Evolutionary conservation across 2,797 vertebrate genomes (phyloP).

Genomic region (Tiaroga cobitis): DNA sequence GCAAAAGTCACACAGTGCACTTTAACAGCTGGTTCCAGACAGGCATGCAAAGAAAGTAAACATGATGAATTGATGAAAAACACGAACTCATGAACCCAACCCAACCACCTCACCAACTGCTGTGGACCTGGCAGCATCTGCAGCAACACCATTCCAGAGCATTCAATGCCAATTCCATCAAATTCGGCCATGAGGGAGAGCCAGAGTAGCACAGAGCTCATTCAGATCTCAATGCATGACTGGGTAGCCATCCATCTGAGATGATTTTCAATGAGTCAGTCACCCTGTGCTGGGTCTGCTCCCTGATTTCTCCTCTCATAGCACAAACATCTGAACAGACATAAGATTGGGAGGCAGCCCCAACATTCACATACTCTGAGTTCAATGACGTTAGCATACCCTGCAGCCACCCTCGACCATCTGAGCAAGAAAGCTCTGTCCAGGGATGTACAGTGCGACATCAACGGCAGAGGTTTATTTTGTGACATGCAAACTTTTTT

Average conservation of each 20-base stretch:
- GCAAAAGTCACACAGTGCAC: not conserved
- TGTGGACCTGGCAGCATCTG: conserved; percentile 13
- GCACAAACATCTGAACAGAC: conserved; percentile 10
- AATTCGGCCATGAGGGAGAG: conserved; percentile 13
- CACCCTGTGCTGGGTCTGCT: conserved; percentile 28
- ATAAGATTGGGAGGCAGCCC: not conserved
- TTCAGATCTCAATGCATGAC: conserved; percentile 42
- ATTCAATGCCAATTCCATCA: conserved; percentile 3
- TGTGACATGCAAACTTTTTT: not conserved
- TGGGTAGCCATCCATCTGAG: conserved; percentile 49
- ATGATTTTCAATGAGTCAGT: conserved; percentile 49
- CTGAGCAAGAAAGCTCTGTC: conserved; percentile 9
- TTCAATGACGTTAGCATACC: conserved; percentile 10
- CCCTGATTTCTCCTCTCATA: conserved; percentile 33
- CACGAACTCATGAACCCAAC: conserved; percentile 3
- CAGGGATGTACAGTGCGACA: not conserved
- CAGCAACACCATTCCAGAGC: not conserved
- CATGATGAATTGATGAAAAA: conserved; percentile 26
- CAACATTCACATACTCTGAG: not conserved
- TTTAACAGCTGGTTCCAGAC: conserved; percentile 24
- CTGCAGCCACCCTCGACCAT: conserved; percentile 9
- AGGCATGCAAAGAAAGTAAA: not conserved
- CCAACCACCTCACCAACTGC: conserved; percentile 13
- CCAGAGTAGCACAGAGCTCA: conserved; percentile 38
- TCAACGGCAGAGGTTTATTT: too few species aligned